These are phyloP conservation scores for Bathynomus jamesi DNA, from an alignment of 1,140 invertebrate genomes.

Conservation along the genomic window DNA sequence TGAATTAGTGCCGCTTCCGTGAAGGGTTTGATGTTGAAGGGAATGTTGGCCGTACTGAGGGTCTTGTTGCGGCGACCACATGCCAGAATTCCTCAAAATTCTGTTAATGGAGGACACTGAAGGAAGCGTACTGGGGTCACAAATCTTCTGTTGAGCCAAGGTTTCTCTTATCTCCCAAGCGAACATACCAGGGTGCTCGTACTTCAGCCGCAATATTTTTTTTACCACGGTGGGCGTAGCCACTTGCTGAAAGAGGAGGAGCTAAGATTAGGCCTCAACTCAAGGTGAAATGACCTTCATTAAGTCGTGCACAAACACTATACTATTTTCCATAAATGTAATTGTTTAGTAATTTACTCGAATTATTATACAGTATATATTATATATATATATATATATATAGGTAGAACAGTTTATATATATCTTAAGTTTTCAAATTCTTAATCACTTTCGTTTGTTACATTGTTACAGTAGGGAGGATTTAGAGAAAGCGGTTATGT, in stretches of 20 bases:
- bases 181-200: slow-evolving; percentile 86
- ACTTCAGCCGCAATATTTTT: slow-evolving; percentile 80
- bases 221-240: slow-evolving; percentile 85
- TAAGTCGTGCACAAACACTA: no score
- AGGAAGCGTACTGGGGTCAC: slow-evolving; percentile 62
- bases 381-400: no score
- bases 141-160: slow-evolving; percentile 70
- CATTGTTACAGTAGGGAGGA: no score
- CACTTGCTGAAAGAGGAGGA: slow-evolving; percentile 56
- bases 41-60: slow-evolving; percentile 47
- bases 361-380: no score
- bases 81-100: slow-evolving; percentile 64
- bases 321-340: no score
- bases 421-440: no score
- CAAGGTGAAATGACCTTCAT: no score
- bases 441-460: no score
- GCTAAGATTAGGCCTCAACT: neutral
- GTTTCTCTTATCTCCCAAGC: slow-evolving; percentile 88
- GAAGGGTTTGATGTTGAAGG: neutral
- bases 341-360: no score
- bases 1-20: neutral
- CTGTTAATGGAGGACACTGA: slow-evolving; percentile 91
- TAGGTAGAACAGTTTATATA: no score
- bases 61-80: slow-evolving; percentile 56
- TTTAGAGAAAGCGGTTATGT: no score